Percentiles rank a stretch among this genome's conserved stretches.
Conservation (phyloP, 2,113 vertebrate species). For the Hippocampus mohnikei region DNA sequence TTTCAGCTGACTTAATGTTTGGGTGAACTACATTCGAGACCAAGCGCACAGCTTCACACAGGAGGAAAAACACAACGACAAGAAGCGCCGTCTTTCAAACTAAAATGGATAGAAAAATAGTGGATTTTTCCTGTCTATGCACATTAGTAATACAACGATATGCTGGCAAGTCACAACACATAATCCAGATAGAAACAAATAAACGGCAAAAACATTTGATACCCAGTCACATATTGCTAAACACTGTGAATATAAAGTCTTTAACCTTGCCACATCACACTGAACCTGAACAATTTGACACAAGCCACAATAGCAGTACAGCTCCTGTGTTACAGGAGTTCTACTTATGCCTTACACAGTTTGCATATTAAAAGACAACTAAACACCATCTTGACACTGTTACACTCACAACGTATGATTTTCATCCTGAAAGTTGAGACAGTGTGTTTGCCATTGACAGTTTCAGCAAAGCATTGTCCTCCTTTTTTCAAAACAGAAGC, state of each 20-base stretch:
- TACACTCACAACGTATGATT: slow-evolving; percentile 17
- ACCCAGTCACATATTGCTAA: slow-evolving; percentile 20
- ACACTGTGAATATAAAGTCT: slow-evolving; percentile 33
- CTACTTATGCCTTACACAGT: slow-evolving; percentile 34
- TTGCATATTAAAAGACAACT: slow-evolving; percentile 63
- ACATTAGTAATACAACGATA: slow-evolving; percentile 19
- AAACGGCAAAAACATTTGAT: slow-evolving; percentile 23
- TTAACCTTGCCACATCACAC: slow-evolving; percentile 39
- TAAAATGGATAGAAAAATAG: slow-evolving; percentile 9
- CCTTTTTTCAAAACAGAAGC: slow-evolving; percentile 10
- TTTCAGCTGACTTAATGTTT: slow-evolving; percentile 20
- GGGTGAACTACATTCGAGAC: slow-evolving; percentile 10
- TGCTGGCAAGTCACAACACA: slow-evolving; percentile 28
- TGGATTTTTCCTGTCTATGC: slow-evolving; percentile 14
- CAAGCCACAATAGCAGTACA: slow-evolving; percentile 30
- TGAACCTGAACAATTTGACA: slow-evolving; percentile 41
- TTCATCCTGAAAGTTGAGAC: background rate
- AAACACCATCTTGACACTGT: slow-evolving; percentile 53
- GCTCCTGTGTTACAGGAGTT: slow-evolving; percentile 31
- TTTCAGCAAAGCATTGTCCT: background rate
- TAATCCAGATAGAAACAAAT: slow-evolving; percentile 26
- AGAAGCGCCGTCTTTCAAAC: background rate
- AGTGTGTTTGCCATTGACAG: background rate
- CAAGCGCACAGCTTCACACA: slow-evolving; percentile 1
- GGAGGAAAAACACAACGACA: slow-evolving; percentile 3